These are phyloP conservation scores for Formica selysi DNA, from an alignment of 1,140 invertebrate genomes.

Conservation along the genomic window DNA sequence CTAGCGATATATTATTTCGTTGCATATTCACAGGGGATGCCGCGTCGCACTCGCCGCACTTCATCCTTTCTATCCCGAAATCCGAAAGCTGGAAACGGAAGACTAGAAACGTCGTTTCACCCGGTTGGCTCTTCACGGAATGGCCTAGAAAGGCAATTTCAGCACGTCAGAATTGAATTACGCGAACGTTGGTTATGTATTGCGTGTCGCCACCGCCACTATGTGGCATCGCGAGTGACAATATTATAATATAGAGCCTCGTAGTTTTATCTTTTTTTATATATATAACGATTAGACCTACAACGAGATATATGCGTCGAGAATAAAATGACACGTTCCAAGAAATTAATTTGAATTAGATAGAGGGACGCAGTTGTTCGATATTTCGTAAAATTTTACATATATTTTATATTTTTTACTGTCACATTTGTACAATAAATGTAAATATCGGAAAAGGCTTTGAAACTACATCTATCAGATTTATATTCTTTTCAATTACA, in stretches of 20 bases:
- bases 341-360: conserved; percentile 10
- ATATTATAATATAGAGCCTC: conserved; percentile 20
- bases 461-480: not conserved
- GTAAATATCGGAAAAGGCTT: not conserved
- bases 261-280: conserved; percentile 21
- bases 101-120: conserved; percentile 21
- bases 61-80: conserved; percentile 3
- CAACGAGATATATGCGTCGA: not conserved
- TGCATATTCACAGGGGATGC: conserved; percentile 25
- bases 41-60: too few species aligned
- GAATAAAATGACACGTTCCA: not conserved
- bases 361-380: not conserved
- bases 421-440: conserved; percentile 7
- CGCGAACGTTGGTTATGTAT: too few species aligned
- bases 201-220: not conserved
- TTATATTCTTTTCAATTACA: not conserved
- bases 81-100: conserved; percentile 10
- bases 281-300: not conserved
- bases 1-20: conserved; percentile 48
- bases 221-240: conserved; percentile 1
- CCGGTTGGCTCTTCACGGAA: not conserved
- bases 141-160: conserved; percentile 41
- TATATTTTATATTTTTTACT: conserved; percentile 11
- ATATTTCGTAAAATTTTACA: too few species aligned
- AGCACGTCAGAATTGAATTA: conserved; percentile 37